phyloP scores from a whole-genome alignment of 1,140 invertebrate genomes.

The Orchesella cincta region DNA sequence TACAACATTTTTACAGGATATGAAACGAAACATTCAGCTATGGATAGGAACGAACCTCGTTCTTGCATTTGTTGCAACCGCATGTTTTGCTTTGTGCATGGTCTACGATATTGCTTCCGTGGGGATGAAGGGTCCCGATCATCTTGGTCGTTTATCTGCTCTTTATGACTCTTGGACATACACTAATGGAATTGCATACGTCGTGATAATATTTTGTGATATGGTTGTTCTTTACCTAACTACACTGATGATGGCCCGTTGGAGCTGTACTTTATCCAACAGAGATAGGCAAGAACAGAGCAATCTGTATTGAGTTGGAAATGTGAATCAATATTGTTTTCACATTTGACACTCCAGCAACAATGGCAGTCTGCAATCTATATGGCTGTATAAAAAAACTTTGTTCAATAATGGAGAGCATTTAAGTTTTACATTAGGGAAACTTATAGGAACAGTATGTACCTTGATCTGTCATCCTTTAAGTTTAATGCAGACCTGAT shows the following conservation, averaged over 20 bases:
- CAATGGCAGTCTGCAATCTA: too few relatives aligned
- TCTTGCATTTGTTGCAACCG: background rate
- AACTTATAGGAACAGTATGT: too few relatives aligned
- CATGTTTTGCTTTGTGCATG: background rate
- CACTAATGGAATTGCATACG: background rate
- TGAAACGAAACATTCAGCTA: background rate
- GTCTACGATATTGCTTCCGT: conserved; percentile 6
- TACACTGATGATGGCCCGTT: background rate
- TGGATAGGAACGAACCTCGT: conserved; percentile 29
- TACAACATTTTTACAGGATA: background rate
- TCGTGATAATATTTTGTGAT: conserved; percentile 19
- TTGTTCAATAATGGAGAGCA: too few relatives aligned
- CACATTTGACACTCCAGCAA: too few relatives aligned
- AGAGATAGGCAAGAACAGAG: background rate
- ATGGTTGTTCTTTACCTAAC: background rate
- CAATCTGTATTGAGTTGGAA: conserved; percentile 5
- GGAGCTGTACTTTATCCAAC: conserved; percentile 15
- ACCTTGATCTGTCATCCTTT: too few relatives aligned
- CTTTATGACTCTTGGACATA: conserved; percentile 15
- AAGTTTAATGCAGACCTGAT: too few relatives aligned
- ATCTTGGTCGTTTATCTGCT: conserved; percentile 1
- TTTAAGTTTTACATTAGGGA: too few relatives aligned
- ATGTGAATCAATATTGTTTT: too few relatives aligned
- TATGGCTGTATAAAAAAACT: too few relatives aligned
- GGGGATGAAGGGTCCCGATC: background rate